Evolutionary conservation across 2,113 vertebrate species (phyloP).

Genomic region (Nycticorax nycticorax): DNA sequence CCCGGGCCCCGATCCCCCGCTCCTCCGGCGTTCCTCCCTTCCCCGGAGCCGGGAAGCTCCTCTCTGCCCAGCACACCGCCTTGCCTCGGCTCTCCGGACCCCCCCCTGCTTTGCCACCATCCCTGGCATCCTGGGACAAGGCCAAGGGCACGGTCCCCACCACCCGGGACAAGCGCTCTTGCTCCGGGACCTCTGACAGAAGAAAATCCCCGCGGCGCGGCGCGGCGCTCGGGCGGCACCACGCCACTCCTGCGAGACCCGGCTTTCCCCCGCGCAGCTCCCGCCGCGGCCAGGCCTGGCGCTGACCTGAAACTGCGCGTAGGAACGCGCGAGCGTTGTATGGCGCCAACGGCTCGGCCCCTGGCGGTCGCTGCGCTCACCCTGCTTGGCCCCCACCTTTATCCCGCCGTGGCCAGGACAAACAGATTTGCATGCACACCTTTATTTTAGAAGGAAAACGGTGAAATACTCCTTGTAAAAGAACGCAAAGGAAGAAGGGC

Average conservation of each 20-base stretch:
- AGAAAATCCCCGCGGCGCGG: neutral
- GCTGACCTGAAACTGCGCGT: neutral
- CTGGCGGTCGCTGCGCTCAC: neutral
- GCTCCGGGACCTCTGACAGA: neutral
- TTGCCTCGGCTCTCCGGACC: accelerated
- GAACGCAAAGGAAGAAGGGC: neutral
- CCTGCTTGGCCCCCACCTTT: neutral
- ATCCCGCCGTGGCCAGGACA: neutral
- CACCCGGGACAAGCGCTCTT: neutral
- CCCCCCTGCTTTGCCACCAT: neutral
- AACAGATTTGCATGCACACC: neutral
- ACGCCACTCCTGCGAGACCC: accelerated
- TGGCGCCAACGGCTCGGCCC: neutral
- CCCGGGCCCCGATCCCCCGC: accelerated
- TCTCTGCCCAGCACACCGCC: accelerated
- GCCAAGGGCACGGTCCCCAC: neutral
- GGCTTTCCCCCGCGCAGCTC: no score
- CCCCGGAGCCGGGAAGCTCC: neutral
- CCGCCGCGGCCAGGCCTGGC: neutral
- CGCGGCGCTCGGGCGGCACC: accelerated
- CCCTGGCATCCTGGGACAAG: neutral
- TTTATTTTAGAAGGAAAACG: neutral
- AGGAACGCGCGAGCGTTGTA: accelerated
- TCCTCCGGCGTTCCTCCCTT: neutral
- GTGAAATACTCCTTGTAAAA: neutral